phyloP scores from a whole-genome alignment of 2,113 vertebrate species.

The Erythrocercus mccallii region DNA sequence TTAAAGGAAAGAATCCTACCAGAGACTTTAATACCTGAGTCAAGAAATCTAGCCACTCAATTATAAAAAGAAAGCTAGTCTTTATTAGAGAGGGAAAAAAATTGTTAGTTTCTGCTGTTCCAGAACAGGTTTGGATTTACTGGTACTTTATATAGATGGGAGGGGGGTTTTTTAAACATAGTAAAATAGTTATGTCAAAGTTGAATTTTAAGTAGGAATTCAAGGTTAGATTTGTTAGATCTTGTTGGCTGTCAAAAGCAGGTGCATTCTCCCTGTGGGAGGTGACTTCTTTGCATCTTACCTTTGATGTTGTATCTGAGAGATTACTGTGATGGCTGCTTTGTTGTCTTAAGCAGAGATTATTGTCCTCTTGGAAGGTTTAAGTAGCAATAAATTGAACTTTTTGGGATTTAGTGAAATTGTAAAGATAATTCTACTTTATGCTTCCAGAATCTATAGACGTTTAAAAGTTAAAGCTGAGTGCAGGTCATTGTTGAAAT shows the following conservation, averaged over 20 bases:
- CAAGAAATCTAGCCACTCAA: not conserved
- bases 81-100: not conserved
- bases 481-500: not conserved
- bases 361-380: not conserved
- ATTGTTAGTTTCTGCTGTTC: not conserved
- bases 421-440: not conserved
- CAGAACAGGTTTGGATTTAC: not conserved
- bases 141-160: not conserved
- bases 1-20: not conserved
- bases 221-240: not conserved
- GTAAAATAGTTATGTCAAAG: not conserved
- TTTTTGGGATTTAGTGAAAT: not conserved
- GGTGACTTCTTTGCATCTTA: not conserved
- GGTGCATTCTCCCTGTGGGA: not conserved
- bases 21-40: not conserved
- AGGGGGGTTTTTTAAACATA: not conserved
- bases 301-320: not conserved
- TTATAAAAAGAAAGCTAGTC: not conserved
- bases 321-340: not conserved
- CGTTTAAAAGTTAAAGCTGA: not conserved
- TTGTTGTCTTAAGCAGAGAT: not conserved
- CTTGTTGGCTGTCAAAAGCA: not conserved
- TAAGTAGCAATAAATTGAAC: not conserved
- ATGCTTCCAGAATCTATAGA: not conserved
- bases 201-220: not conserved